Evolutionary conservation across 2,797 vertebrate genomes (phyloP), one percentile per base, ranked within the genome.

Genomic region (Pitangus sulphuratus): DNA sequence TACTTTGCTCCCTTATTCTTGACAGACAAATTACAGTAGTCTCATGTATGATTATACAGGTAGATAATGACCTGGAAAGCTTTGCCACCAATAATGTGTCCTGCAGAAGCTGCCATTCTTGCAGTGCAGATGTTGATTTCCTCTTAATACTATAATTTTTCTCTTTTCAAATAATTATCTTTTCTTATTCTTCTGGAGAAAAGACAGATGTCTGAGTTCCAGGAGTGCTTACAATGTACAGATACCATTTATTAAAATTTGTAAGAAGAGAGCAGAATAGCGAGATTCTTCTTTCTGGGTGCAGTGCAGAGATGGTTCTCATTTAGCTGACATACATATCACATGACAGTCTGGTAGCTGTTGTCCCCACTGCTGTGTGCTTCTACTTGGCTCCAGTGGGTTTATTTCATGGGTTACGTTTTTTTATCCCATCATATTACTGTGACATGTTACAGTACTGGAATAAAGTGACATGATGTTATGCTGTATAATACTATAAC

Each of bases 381-480:
- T 88, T 93, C 72, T 90, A 50, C 62, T 77, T 76, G 56, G 44
- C 35, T 89, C 77, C 53, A 25, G 2, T 54, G 54, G 16, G 8
- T 45, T 94, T 77, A 47, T 92, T 85, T 91, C 48, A 74, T 37
- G 40, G 82, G 16, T 75, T 95, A 8, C 62, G 25, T 96, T 75
- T 92, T 94, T 21, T 81, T 61, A 86, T 82, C 44, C 33, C 25
- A 31, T 75, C n/a, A 30, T 51, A 81, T 75, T 89, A 62, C 75
- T 93, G 78, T 87, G 87, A 87, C 56, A 89, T 93, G 54, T 56
- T 93, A 79, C 47, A 57, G 37, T 85, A 50, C 44, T 87, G 37
- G 50, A 37, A 40, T 77, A 65, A 66, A 71, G n/a, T 83, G 58
- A 33, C 37, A 10, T 11, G 39, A 39, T 56, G 14, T n/a, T 79